phyloP scores from a whole-genome alignment of 2,113 vertebrate species.

The Dromaius novaehollandiae region DNA sequence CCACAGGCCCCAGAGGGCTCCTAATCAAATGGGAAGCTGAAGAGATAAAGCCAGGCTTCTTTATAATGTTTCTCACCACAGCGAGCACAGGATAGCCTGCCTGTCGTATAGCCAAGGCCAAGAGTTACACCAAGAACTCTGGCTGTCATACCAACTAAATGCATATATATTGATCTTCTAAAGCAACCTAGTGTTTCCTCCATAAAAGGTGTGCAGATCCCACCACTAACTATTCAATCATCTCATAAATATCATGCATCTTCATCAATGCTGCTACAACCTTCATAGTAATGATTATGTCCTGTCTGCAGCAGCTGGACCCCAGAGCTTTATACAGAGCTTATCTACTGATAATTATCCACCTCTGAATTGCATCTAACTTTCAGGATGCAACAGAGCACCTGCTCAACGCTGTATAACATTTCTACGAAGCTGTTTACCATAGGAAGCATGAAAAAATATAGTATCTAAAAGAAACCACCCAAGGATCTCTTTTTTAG shows the following conservation, averaged over 20 bases:
- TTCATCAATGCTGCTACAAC: background rate
- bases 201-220: background rate
- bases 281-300: background rate
- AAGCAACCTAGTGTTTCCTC: background rate
- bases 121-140: background rate
- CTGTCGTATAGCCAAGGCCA: rapidly evolving
- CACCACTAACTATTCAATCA: background rate
- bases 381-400: slow-evolving; percentile 7
- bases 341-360: background rate
- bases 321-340: background rate
- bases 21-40: background rate
- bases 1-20: background rate
- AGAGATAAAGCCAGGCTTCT: background rate
- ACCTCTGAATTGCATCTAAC: background rate
- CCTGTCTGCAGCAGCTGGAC: background rate
- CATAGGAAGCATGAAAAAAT: background rate
- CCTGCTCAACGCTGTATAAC: background rate
- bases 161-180: background rate
- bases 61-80: background rate
- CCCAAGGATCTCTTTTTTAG: background rate
- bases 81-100: background rate
- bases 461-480: background rate
- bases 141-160: background rate
- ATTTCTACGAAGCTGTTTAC: background rate
- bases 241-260: background rate